Percentiles rank a stretch among this genome's conserved stretches.
Conservation (phyloP, 2,113 vertebrate species). For the Trichechus manatus region DNA sequence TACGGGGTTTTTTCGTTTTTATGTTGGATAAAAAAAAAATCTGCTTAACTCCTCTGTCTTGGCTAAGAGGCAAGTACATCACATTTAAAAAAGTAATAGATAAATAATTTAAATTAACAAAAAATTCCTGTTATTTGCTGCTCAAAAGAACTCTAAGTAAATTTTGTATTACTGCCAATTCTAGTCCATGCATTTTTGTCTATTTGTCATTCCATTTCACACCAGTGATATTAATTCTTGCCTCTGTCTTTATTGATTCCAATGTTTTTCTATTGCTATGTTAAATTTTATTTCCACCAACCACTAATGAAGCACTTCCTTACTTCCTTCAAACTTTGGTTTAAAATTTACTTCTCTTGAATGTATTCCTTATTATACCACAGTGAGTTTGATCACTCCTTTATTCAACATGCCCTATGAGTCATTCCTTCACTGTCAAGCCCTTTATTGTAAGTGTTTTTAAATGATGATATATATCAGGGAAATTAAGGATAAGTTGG, state of each 20-base stretch:
- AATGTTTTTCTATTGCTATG: neutral
- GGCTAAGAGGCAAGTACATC: neutral
- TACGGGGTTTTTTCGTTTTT: too few species aligned
- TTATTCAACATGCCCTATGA: neutral
- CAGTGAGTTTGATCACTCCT: neutral
- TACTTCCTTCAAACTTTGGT: neutral
- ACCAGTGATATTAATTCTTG: neutral
- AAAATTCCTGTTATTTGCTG: neutral
- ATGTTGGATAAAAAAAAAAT: neutral
- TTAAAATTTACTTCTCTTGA: neutral
- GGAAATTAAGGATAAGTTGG: neutral
- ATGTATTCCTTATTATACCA: neutral
- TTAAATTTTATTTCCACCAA: constrained; percentile 12
- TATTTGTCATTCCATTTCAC: neutral
- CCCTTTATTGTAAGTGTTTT: neutral
- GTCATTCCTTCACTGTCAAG: neutral
- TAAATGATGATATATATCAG: neutral
- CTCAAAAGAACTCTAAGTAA: neutral
- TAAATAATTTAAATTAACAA: neutral
- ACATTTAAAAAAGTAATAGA: neutral
- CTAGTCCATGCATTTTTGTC: neutral
- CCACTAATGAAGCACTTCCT: neutral
- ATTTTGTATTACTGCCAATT: neutral
- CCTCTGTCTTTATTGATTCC: neutral
- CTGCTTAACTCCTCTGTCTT: neutral